Percentiles rank a stretch among this genome's conserved stretches.
Conservation (phyloP, 2,888 invertebrate genomes). For the Zygogramma bicolorata region DNA sequence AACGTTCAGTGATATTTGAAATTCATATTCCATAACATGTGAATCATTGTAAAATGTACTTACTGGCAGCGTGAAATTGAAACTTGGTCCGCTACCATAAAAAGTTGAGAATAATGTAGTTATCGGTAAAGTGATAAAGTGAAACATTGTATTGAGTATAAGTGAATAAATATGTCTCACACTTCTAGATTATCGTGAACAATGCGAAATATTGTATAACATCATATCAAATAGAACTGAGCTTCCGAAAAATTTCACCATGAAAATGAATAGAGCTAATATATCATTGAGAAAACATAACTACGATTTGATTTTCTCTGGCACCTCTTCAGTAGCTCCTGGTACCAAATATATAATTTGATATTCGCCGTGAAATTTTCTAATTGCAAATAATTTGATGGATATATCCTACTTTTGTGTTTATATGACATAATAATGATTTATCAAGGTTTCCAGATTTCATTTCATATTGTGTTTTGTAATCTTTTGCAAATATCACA, state of each 20-base stretch:
- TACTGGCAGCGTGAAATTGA: constrained; percentile 35
- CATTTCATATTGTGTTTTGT: background rate
- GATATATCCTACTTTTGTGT: background rate
- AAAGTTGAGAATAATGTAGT: no score
- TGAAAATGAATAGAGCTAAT: no score
- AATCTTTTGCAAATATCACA: background rate
- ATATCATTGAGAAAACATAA: no score
- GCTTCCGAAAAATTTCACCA: no score
- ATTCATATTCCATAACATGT: background rate
- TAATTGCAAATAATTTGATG: background rate
- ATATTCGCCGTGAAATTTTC: background rate
- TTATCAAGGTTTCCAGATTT: background rate
- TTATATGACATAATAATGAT: background rate
- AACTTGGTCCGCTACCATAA: constrained; percentile 34
- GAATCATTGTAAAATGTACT: background rate
- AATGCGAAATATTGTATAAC: no score
- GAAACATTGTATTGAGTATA: no score
- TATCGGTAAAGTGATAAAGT: no score
- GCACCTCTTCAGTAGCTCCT: background rate
- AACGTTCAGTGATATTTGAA: background rate
- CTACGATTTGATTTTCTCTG: background rate
- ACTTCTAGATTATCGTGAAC: no score
- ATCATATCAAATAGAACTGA: no score
- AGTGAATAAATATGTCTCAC: no score
- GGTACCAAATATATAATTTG: background rate